Evolutionary conservation across 2,797 vertebrate species (phyloP), one percentile per base, ranked within the genome.

Genomic region (Cynopterus sphinx): DNA sequence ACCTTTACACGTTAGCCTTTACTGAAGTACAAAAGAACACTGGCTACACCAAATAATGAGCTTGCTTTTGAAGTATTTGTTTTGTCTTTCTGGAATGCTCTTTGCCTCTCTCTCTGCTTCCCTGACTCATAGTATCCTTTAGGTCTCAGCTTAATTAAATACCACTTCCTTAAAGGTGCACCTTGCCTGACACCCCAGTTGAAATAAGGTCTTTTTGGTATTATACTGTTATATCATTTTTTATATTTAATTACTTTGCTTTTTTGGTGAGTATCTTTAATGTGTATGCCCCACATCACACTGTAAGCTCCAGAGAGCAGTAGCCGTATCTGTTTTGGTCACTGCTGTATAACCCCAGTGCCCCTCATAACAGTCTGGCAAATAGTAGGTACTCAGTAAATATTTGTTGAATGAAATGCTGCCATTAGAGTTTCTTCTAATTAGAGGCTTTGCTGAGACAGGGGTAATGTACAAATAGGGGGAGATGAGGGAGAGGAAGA

Each of bases 31-130:
- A 51, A 74, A 93, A 91, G 63, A 86, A 90, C 49, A 31, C 78
- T 91, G 91, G 36, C 51, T 95, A 39, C 13, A 41, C 51, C 78
- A 70, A 94, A 71, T 89, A 59, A 67, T 71, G 82, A 81, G 21
- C 74, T 94, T 84, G 36, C 65, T 92, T 91, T 87, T 96, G 67
- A 94, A 92, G 19, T 85, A 36, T 83, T 63, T 92, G 70, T 70
- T 93, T 81, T 89, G 83, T 83, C 70, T 89, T 87, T 81, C n/a
- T 94, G 53, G 78, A 86, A 79, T 92, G 73, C 43, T 92, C 90
- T 94, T 46, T 43, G 2, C 63, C 79, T 85, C 53, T 68, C 3
- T 85, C 65, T 94, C 31, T 86, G 41, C 51, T 92, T 95, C 28
- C n/a, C 82, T 55, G 51, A 87, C 61, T 86, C 22, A 3, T 63